Percentiles rank a stretch among this genome's conserved stretches.
These are phyloP conservation scores for Meliscaeva auricollis DNA, from an alignment of 2,888 invertebrate species.

Conservation along the genomic window DNA sequence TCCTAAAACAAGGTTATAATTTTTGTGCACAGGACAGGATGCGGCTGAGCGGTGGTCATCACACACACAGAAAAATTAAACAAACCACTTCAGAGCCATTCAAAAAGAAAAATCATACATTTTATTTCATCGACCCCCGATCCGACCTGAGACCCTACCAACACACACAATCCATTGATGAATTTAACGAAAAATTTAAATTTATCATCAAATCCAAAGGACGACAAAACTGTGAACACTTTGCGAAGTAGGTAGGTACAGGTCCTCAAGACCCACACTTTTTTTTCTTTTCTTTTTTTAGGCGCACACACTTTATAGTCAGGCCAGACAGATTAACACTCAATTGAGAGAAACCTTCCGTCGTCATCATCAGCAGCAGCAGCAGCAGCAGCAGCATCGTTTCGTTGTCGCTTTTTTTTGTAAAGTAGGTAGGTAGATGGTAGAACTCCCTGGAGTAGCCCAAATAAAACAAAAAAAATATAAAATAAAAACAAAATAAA, in stretches of 20 bases:
- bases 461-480: slow-evolving; percentile 21
- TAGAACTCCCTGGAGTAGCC: slow-evolving; percentile 43
- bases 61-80: slow-evolving; percentile 7
- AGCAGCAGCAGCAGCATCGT: no score
- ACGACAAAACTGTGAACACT: slow-evolving; percentile 56
- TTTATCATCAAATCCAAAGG: slow-evolving; percentile 51
- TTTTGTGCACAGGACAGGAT: slow-evolving; percentile 54
- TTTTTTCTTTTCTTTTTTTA: not conserved
- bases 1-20: slow-evolving; percentile 21
- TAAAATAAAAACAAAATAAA: slow-evolving; percentile 34
- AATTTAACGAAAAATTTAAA: slow-evolving; percentile 47
- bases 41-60: slow-evolving; percentile 9
- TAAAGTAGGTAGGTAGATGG: slow-evolving; percentile 42
- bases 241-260: not conserved
- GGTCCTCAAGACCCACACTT: slow-evolving; percentile 9
- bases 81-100: slow-evolving; percentile 63
- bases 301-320: slow-evolving; percentile 5
- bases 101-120: slow-evolving; percentile 49
- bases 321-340: slow-evolving; percentile 72
- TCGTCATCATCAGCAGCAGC: not conserved
- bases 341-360: slow-evolving; percentile 60
- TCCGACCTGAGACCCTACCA: not conserved
- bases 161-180: slow-evolving; percentile 64
- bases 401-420: slow-evolving; percentile 1
- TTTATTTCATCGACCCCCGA: not conserved